phyloP scores from a whole-genome alignment of 2,797 vertebrate genomes.

The Hephaestus fuliginosus region DNA sequence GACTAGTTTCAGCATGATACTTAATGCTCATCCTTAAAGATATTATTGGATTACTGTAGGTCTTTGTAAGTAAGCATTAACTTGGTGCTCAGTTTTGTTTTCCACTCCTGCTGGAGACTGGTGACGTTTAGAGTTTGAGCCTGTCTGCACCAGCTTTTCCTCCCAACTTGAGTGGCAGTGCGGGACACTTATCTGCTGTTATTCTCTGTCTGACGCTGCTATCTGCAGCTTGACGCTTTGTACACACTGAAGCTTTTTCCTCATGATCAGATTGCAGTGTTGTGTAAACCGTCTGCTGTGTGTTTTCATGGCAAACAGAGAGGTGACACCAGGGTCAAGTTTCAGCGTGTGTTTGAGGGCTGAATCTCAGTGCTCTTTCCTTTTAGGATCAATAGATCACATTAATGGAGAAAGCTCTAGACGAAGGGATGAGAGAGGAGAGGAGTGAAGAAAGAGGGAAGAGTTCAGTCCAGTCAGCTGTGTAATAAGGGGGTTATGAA shows the following conservation, averaged over 20 bases:
- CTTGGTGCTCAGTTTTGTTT: constrained; percentile 7
- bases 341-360: constrained; percentile 17
- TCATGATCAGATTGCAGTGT: constrained; percentile 57
- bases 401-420: constrained; percentile 8
- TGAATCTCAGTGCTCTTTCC: not conserved
- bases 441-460: constrained; percentile 2
- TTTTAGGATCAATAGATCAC: not conserved
- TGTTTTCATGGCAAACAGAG: constrained; percentile 48
- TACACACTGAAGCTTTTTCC: constrained; percentile 19
- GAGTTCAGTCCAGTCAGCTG: not conserved
- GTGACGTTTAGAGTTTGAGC: constrained; percentile 1
- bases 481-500: constrained; percentile 13
- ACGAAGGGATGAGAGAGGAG: not conserved
- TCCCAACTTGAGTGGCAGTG: not conserved
- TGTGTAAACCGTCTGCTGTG: constrained; percentile 55
- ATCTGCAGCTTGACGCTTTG: constrained; percentile 38
- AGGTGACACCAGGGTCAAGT: constrained; percentile 32
- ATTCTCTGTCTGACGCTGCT: not conserved
- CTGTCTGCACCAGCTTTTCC: not conserved
- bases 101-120: not conserved
- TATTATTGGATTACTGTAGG: too few relatives aligned
- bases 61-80: not conserved
- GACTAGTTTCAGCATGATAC: not conserved
- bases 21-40: not conserved
- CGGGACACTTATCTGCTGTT: not conserved